phyloP scores from a whole-genome alignment of 2,888 invertebrate genomes.

The Drosophila fungiperda region DNA sequence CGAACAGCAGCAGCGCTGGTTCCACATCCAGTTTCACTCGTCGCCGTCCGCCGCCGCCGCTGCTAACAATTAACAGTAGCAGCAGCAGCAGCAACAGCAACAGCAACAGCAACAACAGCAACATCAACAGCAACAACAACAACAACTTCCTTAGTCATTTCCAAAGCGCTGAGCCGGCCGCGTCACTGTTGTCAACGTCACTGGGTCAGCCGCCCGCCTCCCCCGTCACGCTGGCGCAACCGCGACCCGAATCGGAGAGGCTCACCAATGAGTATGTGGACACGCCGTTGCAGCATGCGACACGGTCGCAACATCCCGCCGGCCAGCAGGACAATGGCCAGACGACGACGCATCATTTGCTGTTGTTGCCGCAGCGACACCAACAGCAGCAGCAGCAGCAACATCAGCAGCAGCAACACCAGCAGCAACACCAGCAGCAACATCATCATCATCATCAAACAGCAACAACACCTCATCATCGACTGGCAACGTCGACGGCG shows the following conservation, averaged over 20 bases:
- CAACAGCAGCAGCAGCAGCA: slow-evolving; percentile 86
- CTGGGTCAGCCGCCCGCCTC: slow-evolving; percentile 81
- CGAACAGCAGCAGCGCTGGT: slow-evolving; percentile 70
- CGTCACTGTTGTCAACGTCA: slow-evolving; percentile 62
- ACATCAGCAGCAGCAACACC: slow-evolving; percentile 81
- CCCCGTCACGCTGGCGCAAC: slow-evolving; percentile 87
- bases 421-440: slow-evolving; percentile 85
- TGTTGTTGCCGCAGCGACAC: slow-evolving; percentile 86
- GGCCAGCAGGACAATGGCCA: slow-evolving; percentile 86
- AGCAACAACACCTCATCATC: slow-evolving; percentile 61
- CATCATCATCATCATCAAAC: slow-evolving; percentile 78
- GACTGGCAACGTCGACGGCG: slow-evolving; percentile 52
- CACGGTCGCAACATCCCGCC: slow-evolving; percentile 85
- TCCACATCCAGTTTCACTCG: slow-evolving; percentile 84
- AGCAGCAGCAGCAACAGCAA: slow-evolving; percentile 54
- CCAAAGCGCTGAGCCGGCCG: slow-evolving; percentile 83
- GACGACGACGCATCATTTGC: slow-evolving; percentile 86
- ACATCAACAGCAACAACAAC: slow-evolving; percentile 42
- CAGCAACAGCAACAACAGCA: slow-evolving; percentile 49
- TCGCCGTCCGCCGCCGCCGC: slow-evolving; percentile 79
- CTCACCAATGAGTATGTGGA: slow-evolving; percentile 97
- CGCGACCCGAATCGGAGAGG: slow-evolving; percentile 94
- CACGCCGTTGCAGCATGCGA: slow-evolving; percentile 88
- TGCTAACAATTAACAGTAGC: slow-evolving; percentile 55
- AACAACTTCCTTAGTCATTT: slow-evolving; percentile 83